Base-by-base conservation (phyloP, 2,113 vertebrate genomes). In the Platichthys stellatus region DNA sequence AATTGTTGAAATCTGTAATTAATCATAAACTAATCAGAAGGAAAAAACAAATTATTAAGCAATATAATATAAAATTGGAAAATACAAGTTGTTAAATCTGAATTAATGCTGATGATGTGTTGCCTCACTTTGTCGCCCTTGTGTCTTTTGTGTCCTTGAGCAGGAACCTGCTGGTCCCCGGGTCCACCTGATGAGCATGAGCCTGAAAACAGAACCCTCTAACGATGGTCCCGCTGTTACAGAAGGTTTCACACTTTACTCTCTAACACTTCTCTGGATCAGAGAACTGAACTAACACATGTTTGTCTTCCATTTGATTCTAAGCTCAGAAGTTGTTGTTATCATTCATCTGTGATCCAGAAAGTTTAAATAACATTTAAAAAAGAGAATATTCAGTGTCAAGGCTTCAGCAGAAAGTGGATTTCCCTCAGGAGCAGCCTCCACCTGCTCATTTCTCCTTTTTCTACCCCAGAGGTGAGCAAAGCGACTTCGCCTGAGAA, bases 401-500 rank as follows among this genome's bases (percentile, higher is more conserved):
- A 11, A 13, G 2, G 40, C 31, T 43, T 17, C 47, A 4, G 15
- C 47, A 9, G 6, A 6, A 31, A 15, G 17, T 6, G 7, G 5
- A 5, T 11, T 15, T 31, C 24, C 21, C 40, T 47, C 18, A 23
- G 17, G 23, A n/a, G 1, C 31, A 31, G 31, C 5, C 1, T 31
- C 31, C 31, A 31, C 56, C 57, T 5, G 5, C 31, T 31, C 31
- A 31, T 7, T 31, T 31, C 6, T 31, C 31, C 31, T 54, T 20
- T 69, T 15, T 68, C 26, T 47, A 4, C 43, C 63, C 90, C 64
- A n/a, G 23, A 90, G 73, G 94, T 94, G 78, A 82, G 49, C 81
- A 98, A 96, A 80, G 94, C 96, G 92, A 90, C 94, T 43, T 73
- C 94, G 57, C 90, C 93, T 58, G 97, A 97, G 80, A 98, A 97